Base-by-base conservation (phyloP, 1,140 invertebrate genomes). In the Philopotamus ludificatus region DNA sequence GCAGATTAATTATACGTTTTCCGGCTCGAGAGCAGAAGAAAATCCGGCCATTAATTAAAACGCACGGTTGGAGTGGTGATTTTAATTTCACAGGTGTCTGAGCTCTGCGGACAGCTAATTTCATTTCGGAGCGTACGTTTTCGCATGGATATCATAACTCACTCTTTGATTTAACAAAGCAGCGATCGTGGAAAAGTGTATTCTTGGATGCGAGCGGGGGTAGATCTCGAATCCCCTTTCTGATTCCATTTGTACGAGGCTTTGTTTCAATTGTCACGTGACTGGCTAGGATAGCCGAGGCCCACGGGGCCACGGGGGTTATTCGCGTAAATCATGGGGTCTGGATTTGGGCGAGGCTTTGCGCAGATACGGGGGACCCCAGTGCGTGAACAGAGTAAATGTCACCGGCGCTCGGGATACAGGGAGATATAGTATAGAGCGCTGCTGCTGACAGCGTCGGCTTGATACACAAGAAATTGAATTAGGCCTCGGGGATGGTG, bases 1-100 rank as follows among this genome's bases (percentile, higher is more conserved):
- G n/a, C n/a, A 21, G 20, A 60, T 60, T 47, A 60, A 60, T 60
- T 60, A 60, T 42, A n/a, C n/a, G n/a, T 47, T 60, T 60, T 47
- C 57, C 47, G 42, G 47, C 57, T 47, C 28, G 22, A 60, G 47
- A 57, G 39, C 21, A 12, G 16, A 39, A 60, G 57, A 44, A 60
- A 60, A 60, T 60, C 42, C 21, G 44, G 10, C 22, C 9, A 60
- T 60, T 60, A 60, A 60, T 60, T 47, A 60, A 34, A 60, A 12
- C 28, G 57, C 51, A 12, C 12, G 8, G 51, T 21, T 18, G 12
- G 28, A 57, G 3, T 41, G 42, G 8, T 12, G 23, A 49, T 60
- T 60, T 60, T 60, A 60, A 60, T 60, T 60, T 60, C 41, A 60
- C 57, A 60, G 57, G 57, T 60, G 22, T 34, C 57, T 47, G 57